Evolutionary conservation across 2,888 invertebrate genomes (phyloP).

Genomic region (Pterostichus madidus): DNA sequence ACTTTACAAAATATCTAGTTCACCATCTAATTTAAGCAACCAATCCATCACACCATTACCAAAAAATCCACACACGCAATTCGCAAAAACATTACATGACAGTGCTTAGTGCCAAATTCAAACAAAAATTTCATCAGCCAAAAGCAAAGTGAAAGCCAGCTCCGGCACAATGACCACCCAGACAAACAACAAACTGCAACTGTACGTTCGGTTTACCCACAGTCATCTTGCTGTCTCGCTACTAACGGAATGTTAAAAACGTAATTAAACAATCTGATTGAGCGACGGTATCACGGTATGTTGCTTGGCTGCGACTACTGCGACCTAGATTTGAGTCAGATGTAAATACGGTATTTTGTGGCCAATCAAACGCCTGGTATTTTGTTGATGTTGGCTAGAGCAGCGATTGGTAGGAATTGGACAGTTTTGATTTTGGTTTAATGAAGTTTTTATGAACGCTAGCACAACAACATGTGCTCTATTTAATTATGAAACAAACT

Average conservation of each 20-base stretch:
- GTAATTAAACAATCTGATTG: constrained; percentile 54
- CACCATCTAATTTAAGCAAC: constrained; percentile 15
- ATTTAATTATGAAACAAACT: too few species aligned
- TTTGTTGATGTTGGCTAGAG: background rate
- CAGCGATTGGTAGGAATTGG: constrained; percentile 5
- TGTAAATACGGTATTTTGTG: constrained; percentile 9
- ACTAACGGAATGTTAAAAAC: constrained; percentile 55
- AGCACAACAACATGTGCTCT: too few species aligned
- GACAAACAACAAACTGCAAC: background rate
- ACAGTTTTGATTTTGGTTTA: background rate
- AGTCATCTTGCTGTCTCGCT: constrained; percentile 41
- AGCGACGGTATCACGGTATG: constrained; percentile 28
- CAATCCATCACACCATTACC: constrained; percentile 5
- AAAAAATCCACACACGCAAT: constrained; percentile 39
- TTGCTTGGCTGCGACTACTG: constrained; percentile 43
- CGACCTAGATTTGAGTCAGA: constrained; percentile 26
- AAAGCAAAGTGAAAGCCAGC: constrained; percentile 34
- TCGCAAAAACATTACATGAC: constrained; percentile 13
- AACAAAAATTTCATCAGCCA: constrained; percentile 26
- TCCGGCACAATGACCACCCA: constrained; percentile 24
- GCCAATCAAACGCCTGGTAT: background rate
- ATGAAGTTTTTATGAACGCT: too few species aligned
- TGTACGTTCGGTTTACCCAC: background rate
- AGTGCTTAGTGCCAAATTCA: constrained; percentile 22
- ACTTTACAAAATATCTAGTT: constrained; percentile 16